Evolutionary conservation across 2,113 vertebrate genomes (phyloP), one percentile per base, ranked within the genome.

Genomic region (Colistium nudipinnis): DNA sequence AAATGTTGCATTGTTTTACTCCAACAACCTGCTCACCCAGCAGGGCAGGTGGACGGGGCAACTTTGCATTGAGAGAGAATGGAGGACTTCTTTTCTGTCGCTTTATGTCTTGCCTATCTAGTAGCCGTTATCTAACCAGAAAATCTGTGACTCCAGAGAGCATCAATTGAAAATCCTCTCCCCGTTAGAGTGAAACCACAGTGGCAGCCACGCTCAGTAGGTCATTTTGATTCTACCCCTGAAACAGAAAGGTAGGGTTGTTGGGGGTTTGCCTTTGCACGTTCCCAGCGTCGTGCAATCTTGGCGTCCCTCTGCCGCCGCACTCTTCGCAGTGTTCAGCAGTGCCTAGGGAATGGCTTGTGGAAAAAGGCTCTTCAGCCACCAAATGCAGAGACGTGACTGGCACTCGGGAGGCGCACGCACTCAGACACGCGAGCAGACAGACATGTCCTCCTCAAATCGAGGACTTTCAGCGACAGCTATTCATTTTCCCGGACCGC

Each of bases 241-340:
- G 55, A 78, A 88, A 87, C 81, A 84, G 80, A 86, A 87, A 77
- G 11, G 57, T 59, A 56, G 62, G 36, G 70, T 60, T 39, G 75
- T 80, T 65, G 19, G 6, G n/a, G 38, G 44, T 76, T 69, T 62
- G 49, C 44, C 48, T 59, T 19, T 67, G 51, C 65, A 0, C 35
- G 44, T 68, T 78, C 62, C 56, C 76, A 36, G 38, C 28, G 4
- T 38, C 57, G 30, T 63, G 87, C 74, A 84, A 45, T 82, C 84
- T 82, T 62, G 70, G 67, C 80, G 64, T 78, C 28, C 1, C 51
- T 70, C 53, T 62, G 30, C 55, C 41, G 59, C 70, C 52, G 45
- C 68, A 17, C 60, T 76, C 59, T 64, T 53, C 74, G 61, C 65
- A 17, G 66, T 74, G 62, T 33, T 17, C 66, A 28, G 44, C 55